Base-by-base conservation (phyloP, 2,113 vertebrate genomes). In the Clarias gariepinus region DNA sequence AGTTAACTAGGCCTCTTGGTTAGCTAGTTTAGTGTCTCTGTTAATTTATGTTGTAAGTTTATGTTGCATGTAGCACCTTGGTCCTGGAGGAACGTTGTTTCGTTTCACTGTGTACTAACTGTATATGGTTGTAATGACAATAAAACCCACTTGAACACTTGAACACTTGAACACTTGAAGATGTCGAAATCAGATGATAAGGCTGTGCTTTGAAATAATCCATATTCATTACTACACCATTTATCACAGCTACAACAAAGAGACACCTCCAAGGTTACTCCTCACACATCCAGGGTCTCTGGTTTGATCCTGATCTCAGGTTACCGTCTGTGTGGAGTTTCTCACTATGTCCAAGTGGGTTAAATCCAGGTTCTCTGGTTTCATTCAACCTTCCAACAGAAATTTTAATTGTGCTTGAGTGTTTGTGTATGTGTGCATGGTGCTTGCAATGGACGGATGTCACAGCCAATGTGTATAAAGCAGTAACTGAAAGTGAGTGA, bases 111-210 rank as follows among this genome's bases (percentile, higher is more conserved):
- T n/a, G n/a, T n/a, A n/a, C n/a, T n/a, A n/a, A n/a, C n/a, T n/a
- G n/a, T n/a, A n/a, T n/a, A n/a, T n/a, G n/a, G n/a, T n/a, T n/a
- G n/a, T n/a, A n/a, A n/a, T n/a, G n/a, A n/a, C n/a, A n/a, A n/a
- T n/a, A n/a, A n/a, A n/a, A n/a, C n/a, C n/a, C n/a, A n/a, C n/a
- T n/a, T n/a, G n/a, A n/a, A n/a, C n/a, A n/a, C n/a, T n/a, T n/a
- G n/a, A n/a, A n/a, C n/a, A n/a, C n/a, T n/a, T n/a, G n/a, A n/a
- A n/a, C n/a, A n/a, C n/a, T n/a, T n/a, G n/a, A 76, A 16, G 73
- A 76, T n/a, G 23, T 53, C 25, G 52, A 76, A 76, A 76, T n/a
- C n/a, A 76, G 73, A 53, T n/a, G 47, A 76, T 76, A 47, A 76
- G 73, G 23, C 73, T 41, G 71, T 23, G 36, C 21, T 76, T 76